phyloP scores from a whole-genome alignment of 2,797 vertebrate genomes.

The Garrulus glandarius region DNA sequence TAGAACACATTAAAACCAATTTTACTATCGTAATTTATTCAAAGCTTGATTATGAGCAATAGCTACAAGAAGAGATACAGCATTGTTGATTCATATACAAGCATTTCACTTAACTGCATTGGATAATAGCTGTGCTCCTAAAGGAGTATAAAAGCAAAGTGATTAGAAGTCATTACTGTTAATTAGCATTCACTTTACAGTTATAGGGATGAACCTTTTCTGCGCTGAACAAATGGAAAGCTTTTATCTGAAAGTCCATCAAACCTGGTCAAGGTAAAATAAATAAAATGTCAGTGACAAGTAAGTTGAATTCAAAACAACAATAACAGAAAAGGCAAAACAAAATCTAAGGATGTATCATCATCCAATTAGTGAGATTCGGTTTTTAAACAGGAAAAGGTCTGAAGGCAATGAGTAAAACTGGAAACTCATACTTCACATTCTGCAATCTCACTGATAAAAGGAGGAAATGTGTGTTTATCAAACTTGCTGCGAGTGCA shows the following conservation, averaged over 20 bases:
- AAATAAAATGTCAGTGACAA: conserved; percentile 32
- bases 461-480: conserved; percentile 94
- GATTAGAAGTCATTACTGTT: conserved; percentile 81
- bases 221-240: conserved; percentile 60
- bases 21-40: conserved; percentile 70
- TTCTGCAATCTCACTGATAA: conserved; percentile 82
- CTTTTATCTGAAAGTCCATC: conserved; percentile 71
- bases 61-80: conserved; percentile 63
- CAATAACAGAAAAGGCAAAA: conserved; percentile 17
- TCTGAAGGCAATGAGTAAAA: conserved; percentile 78
- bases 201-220: conserved; percentile 79
- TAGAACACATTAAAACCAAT: conserved; percentile 70
- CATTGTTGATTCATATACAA: conserved; percentile 76
- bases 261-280: conserved; percentile 67
- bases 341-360: conserved; percentile 68
- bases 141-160: conserved; percentile 77
- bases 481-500: conserved; percentile 80
- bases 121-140: conserved; percentile 77
- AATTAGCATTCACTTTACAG: conserved; percentile 78
- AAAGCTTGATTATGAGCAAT: conserved; percentile 73
- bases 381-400: conserved; percentile 83
- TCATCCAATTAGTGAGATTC: conserved; percentile 75
- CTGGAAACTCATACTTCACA: conserved; percentile 82
- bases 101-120: conserved; percentile 76
- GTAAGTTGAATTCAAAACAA: conserved; percentile 67